Conservation (phyloP, 2,888 invertebrate genomes). For the Crematogaster levior region DNA sequence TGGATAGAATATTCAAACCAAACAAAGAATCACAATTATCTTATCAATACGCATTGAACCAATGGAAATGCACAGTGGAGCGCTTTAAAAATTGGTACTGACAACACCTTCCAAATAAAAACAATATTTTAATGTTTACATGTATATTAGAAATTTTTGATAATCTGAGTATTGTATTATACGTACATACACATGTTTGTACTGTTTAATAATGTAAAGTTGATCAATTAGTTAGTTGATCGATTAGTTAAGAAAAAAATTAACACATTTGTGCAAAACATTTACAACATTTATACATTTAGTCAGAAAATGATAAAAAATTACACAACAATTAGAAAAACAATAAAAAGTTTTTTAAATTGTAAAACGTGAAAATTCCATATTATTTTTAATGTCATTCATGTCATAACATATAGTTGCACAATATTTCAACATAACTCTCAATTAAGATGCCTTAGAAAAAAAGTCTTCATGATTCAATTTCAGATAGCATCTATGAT, state of each 20-base stretch:
- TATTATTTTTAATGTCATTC: background rate
- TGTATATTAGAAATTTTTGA: background rate
- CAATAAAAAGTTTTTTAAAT: background rate
- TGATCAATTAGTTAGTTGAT: background rate
- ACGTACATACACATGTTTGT: no score
- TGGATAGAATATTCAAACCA: constrained; percentile 89
- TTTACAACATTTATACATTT: no score
- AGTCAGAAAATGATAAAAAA: no score
- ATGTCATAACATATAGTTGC: background rate
- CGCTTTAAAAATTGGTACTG: constrained; percentile 88
- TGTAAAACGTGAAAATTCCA: background rate
- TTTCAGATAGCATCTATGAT: background rate
- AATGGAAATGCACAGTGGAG: constrained; percentile 88
- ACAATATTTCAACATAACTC: background rate
- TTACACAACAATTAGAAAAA: constrained; percentile 1
- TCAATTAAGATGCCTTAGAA: constrained; percentile 26
- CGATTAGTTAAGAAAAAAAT: no score
- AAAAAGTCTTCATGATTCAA: constrained; percentile 2
- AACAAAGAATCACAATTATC: constrained; percentile 78
- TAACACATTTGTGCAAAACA: no score
- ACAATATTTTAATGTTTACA: background rate
- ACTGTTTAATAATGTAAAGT: background rate
- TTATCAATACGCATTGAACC: constrained; percentile 81
- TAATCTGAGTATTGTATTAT: no score
- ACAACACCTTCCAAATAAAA: constrained; percentile 48